phyloP scores from a whole-genome alignment of 1,140 invertebrate genomes.

The Aphidius gifuensis region DNA sequence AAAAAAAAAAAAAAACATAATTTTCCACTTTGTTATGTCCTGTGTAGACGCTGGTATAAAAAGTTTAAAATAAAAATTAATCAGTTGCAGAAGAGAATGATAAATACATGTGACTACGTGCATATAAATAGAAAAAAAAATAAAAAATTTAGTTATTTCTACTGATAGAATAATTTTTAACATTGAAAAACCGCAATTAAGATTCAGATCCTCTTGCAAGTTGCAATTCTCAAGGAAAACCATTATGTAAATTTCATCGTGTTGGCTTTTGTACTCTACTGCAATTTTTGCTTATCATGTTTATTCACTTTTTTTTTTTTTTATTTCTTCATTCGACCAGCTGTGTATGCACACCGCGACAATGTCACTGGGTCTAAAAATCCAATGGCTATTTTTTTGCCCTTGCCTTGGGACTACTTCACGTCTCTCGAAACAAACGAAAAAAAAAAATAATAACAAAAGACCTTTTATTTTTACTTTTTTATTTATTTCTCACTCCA shows the following conservation, averaged over 20 bases:
- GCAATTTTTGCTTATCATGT: constrained; percentile 9
- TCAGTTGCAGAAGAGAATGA: too few species aligned
- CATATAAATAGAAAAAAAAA: constrained; percentile 7
- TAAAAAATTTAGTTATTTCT: constrained; percentile 7
- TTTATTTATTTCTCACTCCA: background rate
- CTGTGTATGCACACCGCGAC: constrained; percentile 1
- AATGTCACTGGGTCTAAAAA: constrained; percentile 20
- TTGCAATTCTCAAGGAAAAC: constrained; percentile 37
- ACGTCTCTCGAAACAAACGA: background rate
- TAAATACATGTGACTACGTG: background rate
- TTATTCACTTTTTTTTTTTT: constrained; percentile 14
- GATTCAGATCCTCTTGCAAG: constrained; percentile 36
- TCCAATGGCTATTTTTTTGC: constrained; percentile 17
- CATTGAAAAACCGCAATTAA: constrained; percentile 35
- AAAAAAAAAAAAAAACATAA: too few species aligned
- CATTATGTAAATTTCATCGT: constrained; percentile 46
- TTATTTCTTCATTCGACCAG: constrained; percentile 12
- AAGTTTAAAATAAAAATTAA: constrained; percentile 18
- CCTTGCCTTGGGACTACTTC: constrained; percentile 15
- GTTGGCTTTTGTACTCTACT: constrained; percentile 16
- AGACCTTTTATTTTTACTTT: background rate
- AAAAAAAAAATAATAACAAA: constrained; percentile 13
- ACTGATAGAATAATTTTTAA: constrained; percentile 25
- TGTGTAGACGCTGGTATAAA: constrained; percentile 17
- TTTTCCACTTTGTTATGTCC: background rate